Conservation (phyloP, 23 tunicate genomes). For the Corella eumyota region DNA sequence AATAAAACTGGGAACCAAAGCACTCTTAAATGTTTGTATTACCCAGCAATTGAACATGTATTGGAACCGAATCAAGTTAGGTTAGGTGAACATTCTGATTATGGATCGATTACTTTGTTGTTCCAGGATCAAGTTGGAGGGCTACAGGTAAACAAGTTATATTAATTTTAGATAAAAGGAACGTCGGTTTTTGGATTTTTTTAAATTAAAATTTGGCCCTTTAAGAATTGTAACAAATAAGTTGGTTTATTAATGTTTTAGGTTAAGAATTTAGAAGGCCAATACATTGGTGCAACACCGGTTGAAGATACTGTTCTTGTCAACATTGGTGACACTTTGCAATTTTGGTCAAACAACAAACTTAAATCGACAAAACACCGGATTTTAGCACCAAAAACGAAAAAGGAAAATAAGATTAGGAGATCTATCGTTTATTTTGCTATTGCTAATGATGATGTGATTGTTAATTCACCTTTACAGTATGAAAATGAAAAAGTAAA, state of each 20-base stretch:
- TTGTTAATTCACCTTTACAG: no score
- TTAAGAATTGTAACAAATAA: neutral
- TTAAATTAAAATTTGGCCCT: no score
- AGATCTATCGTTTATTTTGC: no score
- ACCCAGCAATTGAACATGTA: constrained; percentile 31
- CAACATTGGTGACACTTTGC: constrained; percentile 43
- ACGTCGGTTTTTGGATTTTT: no score
- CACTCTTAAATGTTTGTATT: constrained; percentile 34
- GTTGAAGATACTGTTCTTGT: constrained; percentile 45
- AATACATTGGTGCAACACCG: constrained; percentile 37
- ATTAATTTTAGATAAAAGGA: no score
- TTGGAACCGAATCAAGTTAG: constrained; percentile 20
- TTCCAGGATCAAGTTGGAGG: constrained; percentile 72
- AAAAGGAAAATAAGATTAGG: no score
- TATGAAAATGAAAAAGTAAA: no score
- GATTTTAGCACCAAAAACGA: no score
- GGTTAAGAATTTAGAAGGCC: constrained; percentile 14
- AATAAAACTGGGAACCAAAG: constrained; percentile 15
- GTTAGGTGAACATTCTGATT: constrained; percentile 49
- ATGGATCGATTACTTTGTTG: no score
- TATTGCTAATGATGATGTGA: no score
- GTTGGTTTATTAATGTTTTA: no score
- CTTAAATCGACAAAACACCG: constrained; percentile 29
- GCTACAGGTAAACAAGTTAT: constrained; percentile 20
- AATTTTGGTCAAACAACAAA: constrained; percentile 34